Evolutionary conservation across 2,888 invertebrate species (phyloP), one percentile per base, ranked within the genome.

Genomic region (Resseliella maxima): DNA sequence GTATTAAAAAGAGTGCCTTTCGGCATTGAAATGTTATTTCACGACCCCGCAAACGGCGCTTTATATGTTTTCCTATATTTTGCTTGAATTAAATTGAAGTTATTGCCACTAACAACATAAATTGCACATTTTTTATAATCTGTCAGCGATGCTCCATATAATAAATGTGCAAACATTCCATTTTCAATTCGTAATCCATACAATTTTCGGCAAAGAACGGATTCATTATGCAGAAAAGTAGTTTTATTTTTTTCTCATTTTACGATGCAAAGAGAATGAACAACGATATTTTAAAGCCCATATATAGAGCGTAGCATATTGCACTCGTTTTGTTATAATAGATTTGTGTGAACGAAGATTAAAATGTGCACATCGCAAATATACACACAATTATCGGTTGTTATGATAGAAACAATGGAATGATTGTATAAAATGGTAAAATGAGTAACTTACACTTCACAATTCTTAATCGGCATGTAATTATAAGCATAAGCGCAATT

Each of bases 141-240:
- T 31, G 72, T 72, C 72, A 72, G 72, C 72, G 72, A 31, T 31
- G 72, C 72, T 72, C 31, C 72, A 72, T 18, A 72, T 72, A 72
- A 35, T 35, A 31, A 27, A 72, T 72, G 72, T 72, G 31, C 72
- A 72, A 72, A 72, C 27, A 72, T 72, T 72, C 31, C 72, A 72
- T 72, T 72, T 31, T 31, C 12, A 31, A 24, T 24, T 15, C 72
- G 72, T 72, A 72, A 72, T 72, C 35, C 72, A 72, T 31, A 35
- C 31, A 72, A 72, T 72, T 72, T 72, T 72, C 15, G 31, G 31
- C n/a, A n/a, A n/a, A 59, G 72, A 72, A 15, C 35, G 35, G 31
- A 31, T 72, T 31, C 72, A 31, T 72, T 72, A 31, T 27, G 27
- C 1, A 59, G 72, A 31, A 35, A 24, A 24, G 59, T 24, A 50